Evolutionary conservation across 2,888 invertebrate genomes (phyloP).

Genomic region (Drosophila pegasa): DNA sequence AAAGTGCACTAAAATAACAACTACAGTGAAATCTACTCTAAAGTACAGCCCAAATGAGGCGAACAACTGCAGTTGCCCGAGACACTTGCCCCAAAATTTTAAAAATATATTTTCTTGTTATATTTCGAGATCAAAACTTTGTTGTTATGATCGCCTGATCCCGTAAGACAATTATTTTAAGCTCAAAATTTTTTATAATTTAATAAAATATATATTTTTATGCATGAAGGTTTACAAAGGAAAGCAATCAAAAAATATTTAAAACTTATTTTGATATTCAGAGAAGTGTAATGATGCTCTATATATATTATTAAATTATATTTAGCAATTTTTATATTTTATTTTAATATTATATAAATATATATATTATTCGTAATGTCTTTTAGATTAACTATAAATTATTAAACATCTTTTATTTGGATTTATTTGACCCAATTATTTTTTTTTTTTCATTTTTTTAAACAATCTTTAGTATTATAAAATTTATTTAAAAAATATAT

Average conservation of each 20-base stretch:
- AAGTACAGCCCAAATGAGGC: background rate
- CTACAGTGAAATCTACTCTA: constrained; percentile 7
- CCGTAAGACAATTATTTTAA: background rate
- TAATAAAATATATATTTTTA: constrained; percentile 4
- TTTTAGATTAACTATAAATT: too few species aligned
- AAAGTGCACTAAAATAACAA: constrained; percentile 13
- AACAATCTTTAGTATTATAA: too few species aligned
- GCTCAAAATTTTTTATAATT: background rate
- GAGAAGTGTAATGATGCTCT: background rate
- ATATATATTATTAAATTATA: too few species aligned
- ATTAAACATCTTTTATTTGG: too few species aligned
- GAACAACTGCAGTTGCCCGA: background rate
- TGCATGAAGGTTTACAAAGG: background rate
- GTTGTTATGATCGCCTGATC: background rate
- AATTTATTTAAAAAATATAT: too few species aligned
- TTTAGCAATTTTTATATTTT: too few species aligned
- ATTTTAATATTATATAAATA: too few species aligned
- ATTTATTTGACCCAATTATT: too few species aligned
- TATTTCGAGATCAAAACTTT: background rate
- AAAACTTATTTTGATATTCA: background rate
- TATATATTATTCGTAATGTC: background rate
- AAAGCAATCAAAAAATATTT: background rate
- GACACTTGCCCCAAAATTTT: background rate
- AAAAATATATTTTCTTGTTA: background rate
- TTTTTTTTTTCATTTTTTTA: too few species aligned